A percentile compares a stretch with the other conserved stretches of the same genome.
Conservation (phyloP, 2,888 invertebrate genomes). For the Meloe dianella region DNA sequence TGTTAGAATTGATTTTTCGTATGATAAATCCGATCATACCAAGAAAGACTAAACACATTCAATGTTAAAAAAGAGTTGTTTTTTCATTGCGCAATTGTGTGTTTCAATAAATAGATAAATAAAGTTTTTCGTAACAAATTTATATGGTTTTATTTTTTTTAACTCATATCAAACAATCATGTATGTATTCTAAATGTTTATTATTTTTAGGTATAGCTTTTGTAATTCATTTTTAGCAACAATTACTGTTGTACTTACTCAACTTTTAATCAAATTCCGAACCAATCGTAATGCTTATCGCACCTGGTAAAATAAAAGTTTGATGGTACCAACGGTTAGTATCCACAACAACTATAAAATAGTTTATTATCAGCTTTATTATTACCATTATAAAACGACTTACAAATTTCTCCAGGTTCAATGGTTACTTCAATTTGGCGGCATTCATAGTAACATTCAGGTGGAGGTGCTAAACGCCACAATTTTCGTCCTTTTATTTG, state of each 20-base stretch:
- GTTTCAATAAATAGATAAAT: too few relatives aligned
- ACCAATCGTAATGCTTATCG: slow-evolving; percentile 94
- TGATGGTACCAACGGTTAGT: slow-evolving; percentile 97
- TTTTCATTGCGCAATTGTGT: not conserved
- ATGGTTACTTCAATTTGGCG: slow-evolving; percentile 72
- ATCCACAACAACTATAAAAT: slow-evolving; percentile 83
- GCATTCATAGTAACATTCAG: slow-evolving; percentile 88
- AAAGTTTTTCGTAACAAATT: too few relatives aligned
- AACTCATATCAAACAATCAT: too few relatives aligned
- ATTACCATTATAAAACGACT: slow-evolving; percentile 49
- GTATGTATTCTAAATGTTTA: too few relatives aligned
- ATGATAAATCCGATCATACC: slow-evolving; percentile 62
- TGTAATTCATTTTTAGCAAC: too few relatives aligned
- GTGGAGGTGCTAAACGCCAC: slow-evolving; percentile 91
- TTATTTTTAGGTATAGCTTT: too few relatives aligned
- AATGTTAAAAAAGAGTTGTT: too few relatives aligned
- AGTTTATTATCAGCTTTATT: slow-evolving; percentile 21
- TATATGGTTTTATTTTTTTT: too few relatives aligned
- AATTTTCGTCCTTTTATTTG: slow-evolving; percentile 87
- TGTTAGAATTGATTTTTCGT: slow-evolving; percentile 95
- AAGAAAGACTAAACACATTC: slow-evolving; percentile 64
- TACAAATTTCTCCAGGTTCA: slow-evolving; percentile 89
- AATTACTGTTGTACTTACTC: too few relatives aligned
- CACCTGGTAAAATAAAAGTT: slow-evolving; percentile 83
- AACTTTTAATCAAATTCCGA: slow-evolving; percentile 91